Conservation (phyloP, 30 jellyfish, hydroid and myxozoan species). For the Aurelia aurita complex sp. Pacific region DNA sequence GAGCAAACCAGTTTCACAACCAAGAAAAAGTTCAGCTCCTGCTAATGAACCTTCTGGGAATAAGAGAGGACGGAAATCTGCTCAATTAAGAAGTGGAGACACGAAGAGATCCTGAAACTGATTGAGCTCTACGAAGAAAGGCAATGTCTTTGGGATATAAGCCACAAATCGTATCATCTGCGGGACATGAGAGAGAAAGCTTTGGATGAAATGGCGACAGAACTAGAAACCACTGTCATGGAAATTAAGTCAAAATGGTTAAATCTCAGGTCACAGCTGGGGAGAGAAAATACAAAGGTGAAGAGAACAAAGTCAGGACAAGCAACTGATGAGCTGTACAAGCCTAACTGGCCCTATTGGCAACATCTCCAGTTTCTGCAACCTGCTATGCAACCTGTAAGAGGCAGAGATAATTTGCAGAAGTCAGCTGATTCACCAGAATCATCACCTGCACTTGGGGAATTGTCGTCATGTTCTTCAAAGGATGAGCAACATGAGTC, state of each 20-base stretch:
- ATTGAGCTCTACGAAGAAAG: conserved; percentile 24
- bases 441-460: neutral
- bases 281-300: conserved; percentile 46
- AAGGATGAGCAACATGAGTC: too few species aligned
- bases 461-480: neutral
- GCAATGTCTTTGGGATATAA: conserved; percentile 55
- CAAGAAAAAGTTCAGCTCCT: too few species aligned
- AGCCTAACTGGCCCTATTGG: conserved; percentile 38
- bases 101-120: conserved; percentile 12
- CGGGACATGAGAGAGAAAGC: conserved; percentile 34
- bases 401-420: neutral
- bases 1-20: too few species aligned
- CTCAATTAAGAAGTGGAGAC: neutral
- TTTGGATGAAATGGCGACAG: conserved; percentile 12
- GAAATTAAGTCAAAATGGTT: conserved; percentile 32
- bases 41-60: too few species aligned
- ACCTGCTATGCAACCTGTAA: conserved; percentile 24
- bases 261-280: conserved; percentile 54
- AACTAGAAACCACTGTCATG: neutral
- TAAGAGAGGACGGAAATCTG: too few species aligned
- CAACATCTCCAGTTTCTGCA: conserved; percentile 46
- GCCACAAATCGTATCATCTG: conserved; percentile 28
- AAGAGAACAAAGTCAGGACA: conserved; percentile 61
- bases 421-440: neutral
- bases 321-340: conserved; percentile 47